Evolutionary conservation across 2,113 vertebrate species (phyloP).

Genomic region (Platichthys stellatus): DNA sequence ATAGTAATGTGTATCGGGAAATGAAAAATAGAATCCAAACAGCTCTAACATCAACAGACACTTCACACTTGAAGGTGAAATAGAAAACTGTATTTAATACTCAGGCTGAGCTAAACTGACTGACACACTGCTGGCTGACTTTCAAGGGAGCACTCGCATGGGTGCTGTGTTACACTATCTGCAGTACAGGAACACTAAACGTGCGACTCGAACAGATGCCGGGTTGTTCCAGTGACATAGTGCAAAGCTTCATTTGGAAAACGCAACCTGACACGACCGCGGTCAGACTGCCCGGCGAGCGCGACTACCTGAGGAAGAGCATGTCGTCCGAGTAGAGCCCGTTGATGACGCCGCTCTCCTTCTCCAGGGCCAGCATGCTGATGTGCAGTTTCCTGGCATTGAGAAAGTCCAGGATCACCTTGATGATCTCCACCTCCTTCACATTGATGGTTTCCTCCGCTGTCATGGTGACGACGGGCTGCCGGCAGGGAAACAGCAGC

Average conservation of each 20-base stretch:
- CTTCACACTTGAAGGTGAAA: conserved; percentile 1
- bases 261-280: neutral
- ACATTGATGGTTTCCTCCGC: conserved; percentile 98
- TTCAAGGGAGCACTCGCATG: conserved; percentile 30
- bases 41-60: neutral
- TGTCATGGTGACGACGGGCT: conserved; percentile 88
- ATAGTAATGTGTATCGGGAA: too few species aligned
- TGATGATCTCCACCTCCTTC: conserved; percentile 98
- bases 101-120: conserved; percentile 1
- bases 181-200: conserved; percentile 16
- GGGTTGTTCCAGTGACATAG: neutral
- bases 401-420: conserved; percentile 96
- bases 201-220: neutral
- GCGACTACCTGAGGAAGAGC: conserved; percentile 93
- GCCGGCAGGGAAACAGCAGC: neutral
- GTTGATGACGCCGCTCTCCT: conserved; percentile 98
- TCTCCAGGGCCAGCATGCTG: conserved; percentile 97
- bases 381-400: conserved; percentile 97
- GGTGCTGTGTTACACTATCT: conserved; percentile 22
- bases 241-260: neutral
- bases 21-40: too few species aligned
- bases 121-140: conserved; percentile 15
- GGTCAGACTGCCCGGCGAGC: neutral
- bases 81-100: conserved; percentile 20
- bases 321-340: conserved; percentile 99